Evolutionary conservation across 1,140 invertebrate genomes (phyloP), one percentile per base, ranked within the genome.

Genomic region (Apis mellifera): DNA sequence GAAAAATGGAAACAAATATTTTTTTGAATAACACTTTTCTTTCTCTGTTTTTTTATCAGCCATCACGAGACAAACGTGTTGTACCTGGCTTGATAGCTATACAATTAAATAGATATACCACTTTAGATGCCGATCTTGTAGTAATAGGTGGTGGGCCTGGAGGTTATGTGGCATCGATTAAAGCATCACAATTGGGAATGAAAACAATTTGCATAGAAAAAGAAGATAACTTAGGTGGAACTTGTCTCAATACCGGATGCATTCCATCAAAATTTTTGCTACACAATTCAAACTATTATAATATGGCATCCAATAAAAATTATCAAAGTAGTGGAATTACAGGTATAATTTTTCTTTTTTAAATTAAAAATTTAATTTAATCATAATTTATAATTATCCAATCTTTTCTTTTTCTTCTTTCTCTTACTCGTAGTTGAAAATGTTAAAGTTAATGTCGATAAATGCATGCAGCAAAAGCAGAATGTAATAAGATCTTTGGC

Each of bases 171-270:
- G 99, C 99, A 82, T 97, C 99, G 21, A 99, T 99, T 83, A 99
- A 99, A 96, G 98, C 99, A 84, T 97, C 99, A 23, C 99, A 99
- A 94, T 95, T 99, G 84, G 99, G 99, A 60, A 96, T 99, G 95
- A 99, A 99, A 97, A 99, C 98, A 26, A 97, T 99, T 19, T 99
- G 98, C 92, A 96, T 99, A 71, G 99, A 99, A 94, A 99, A 99
- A 93, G 97, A 98, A 89, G 95, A 96, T 9, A 99, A 98, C 0
- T 95, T 99, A 13, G 99, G 99, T 79, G 99, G 99, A 86, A 99
- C 99, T 59, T 99, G 99, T 94, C 94, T 99, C 0, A 99, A 99
- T 95, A 97, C 98, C 59, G 98, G 98, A 19, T 99, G 98, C 91
- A 99, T 99, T 90, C 98, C 98, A 64, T 99, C 98, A 0, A 99